Percentiles rank a stretch among this genome's conserved stretches.
These are phyloP conservation scores for Agelas oroides DNA, from an alignment of 37 sponge, comb jelly and placozoan genomes.

Conservation along the genomic window DNA sequence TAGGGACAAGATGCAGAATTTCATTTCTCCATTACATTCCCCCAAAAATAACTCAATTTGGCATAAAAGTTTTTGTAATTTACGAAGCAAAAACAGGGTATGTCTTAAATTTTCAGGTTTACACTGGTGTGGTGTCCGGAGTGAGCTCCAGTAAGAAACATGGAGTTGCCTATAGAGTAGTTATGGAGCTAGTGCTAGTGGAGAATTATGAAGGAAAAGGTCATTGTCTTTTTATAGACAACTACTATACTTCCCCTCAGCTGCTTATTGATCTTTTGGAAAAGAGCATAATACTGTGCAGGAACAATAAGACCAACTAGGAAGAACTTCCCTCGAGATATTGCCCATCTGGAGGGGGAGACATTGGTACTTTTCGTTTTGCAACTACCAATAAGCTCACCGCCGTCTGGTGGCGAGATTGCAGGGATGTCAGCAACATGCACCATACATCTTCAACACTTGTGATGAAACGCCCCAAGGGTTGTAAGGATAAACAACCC, in stretches of 20 bases:
- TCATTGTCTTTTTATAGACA: conserved; percentile 28
- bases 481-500: neutral
- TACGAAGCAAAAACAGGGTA: conserved; percentile 16
- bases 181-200: too few relatives aligned
- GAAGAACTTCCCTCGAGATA: too few relatives aligned
- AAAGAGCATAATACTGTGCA: neutral
- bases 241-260: conserved; percentile 24
- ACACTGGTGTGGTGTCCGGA: too few relatives aligned
- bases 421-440: conserved; percentile 23
- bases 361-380: conserved; percentile 1
- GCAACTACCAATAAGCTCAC: conserved; percentile 5
- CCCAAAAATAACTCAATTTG: neutral
- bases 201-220: neutral
- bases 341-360: too few relatives aligned
- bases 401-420: conserved; percentile 29
- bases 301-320: conserved; percentile 23
- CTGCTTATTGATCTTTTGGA: neutral
- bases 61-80: conserved; percentile 5
- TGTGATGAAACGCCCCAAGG: conserved; percentile 25
- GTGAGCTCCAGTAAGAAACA: too few relatives aligned
- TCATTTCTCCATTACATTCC: conserved; percentile 12
- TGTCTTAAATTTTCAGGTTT: neutral
- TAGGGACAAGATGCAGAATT: neutral
- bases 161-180: too few relatives aligned
- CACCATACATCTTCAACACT: neutral